Base-by-base conservation (phyloP, 2,113 vertebrate species). In the Vanacampus margaritifer region DNA sequence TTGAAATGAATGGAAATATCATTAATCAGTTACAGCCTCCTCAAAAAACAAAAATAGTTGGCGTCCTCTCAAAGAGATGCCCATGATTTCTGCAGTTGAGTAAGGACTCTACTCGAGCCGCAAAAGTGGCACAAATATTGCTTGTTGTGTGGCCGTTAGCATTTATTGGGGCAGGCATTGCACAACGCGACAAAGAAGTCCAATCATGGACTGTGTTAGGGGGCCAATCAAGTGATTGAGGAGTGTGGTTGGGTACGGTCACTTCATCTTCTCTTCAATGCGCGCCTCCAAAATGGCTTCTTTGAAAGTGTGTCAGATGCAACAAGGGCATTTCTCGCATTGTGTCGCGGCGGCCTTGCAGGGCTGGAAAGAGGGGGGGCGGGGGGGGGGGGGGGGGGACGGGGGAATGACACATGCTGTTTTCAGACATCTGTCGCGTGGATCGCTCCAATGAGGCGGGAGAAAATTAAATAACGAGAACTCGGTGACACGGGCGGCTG, bases 161-260 rank as follows among this genome's bases (percentile, higher is more conserved):
- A 35, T 57, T 56, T 32, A 17, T 23, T 32, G 26, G 65, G n/a
- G 3, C 17, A 54, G 12, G 39, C 41, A 66, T 70, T 68, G 65
- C 23, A 39, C 7, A 21, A 43, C 39, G n/a, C 2, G 53, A 69
- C 62, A 69, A 45, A 67, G 63, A 78, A 72, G 68, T 78, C 70
- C 59, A 79, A 69, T 83, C 71, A 82, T 63, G 23, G 17, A 1
- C 26, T 71, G 79, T 77, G 73, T 32, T 14, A 19, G 68, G 73
- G 46, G 73, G 53, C 56, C 72, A 82, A 76, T 76, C 78, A 79
- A 53, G 67, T 0, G 13, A 57, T 79, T 35, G 9, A 35, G 66
- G 66, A 9, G 54, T 9, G 21, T 1, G 23, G 11, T 13, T 13
- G 39, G 23, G 11, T 1, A 23, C 10, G 13, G 35, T 60, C 68